A percentile compares a stretch with the other conserved stretches of the same genome.
Conservation (phyloP, 2,113 vertebrate genomes). For the Phylloscopus trochiloides region DNA sequence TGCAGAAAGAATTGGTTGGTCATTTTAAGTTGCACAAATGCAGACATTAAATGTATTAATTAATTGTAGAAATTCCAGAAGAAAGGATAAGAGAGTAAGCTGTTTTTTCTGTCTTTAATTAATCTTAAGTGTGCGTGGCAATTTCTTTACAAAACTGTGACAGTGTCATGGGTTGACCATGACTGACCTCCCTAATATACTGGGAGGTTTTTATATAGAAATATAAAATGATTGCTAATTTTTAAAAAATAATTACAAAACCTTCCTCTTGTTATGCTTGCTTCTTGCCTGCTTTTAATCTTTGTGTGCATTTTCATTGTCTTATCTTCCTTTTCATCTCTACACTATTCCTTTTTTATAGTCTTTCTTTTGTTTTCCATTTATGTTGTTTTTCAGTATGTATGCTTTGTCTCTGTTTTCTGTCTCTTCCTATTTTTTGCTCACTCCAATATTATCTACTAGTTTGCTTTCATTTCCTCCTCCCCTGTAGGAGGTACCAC, state of each 20-base stretch:
- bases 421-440: neutral
- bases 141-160: neutral
- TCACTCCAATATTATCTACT: neutral
- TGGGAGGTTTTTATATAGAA: neutral
- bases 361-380: neutral
- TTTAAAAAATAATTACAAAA: neutral
- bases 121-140: neutral
- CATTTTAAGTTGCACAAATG: neutral
- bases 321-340: neutral
- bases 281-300: neutral
- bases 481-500: neutral
- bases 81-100: neutral
- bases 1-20: neutral
- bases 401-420: neutral
- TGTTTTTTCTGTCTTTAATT: neutral
- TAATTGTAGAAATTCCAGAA: neutral
- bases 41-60: neutral
- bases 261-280: neutral
- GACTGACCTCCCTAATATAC: neutral
- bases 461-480: neutral
- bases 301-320: neutral
- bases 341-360: neutral
- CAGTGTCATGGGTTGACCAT: rapidly evolving
- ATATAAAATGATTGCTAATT: neutral
- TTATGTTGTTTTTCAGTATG: neutral